These are phyloP conservation scores for Pterocles burchelli DNA, from an alignment of 2,113 vertebrate genomes.

Conservation along the genomic window DNA sequence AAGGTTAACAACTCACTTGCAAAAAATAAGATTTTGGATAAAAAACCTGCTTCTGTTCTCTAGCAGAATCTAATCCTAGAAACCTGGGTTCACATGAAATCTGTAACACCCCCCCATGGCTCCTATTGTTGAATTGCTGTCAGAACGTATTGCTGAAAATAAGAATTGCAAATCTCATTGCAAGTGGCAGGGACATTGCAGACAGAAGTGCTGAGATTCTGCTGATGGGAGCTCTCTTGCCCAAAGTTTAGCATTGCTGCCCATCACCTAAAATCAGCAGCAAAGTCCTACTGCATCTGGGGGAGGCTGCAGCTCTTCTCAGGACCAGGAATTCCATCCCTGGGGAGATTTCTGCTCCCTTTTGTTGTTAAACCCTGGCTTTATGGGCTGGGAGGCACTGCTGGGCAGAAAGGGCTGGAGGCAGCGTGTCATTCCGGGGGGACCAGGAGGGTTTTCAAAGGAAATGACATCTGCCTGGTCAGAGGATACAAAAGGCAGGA, in stretches of 20 bases:
- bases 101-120: neutral
- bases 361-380: neutral
- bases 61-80: neutral
- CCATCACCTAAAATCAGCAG: neutral
- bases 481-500: neutral
- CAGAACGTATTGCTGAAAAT: neutral
- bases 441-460: neutral
- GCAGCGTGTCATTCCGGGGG: neutral
- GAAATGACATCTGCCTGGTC: neutral
- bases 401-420: neutral
- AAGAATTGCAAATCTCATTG: neutral
- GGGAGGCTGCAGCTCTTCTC: neutral
- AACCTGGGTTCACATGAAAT: neutral
- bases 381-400: neutral
- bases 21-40: neutral
- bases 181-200: neutral
- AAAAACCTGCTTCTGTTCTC: neutral
- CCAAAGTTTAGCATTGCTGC: neutral
- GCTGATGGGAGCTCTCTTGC: neutral
- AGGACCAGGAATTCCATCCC: neutral
- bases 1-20: neutral
- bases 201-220: neutral
- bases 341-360: neutral
- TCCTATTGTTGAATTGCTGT: neutral
- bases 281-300: neutral